A percentile compares a stretch with the other conserved stretches of the same genome.
phyloP scores from a whole-genome alignment of 2,113 vertebrate genomes.

The Grammomys surdaster region DNA sequence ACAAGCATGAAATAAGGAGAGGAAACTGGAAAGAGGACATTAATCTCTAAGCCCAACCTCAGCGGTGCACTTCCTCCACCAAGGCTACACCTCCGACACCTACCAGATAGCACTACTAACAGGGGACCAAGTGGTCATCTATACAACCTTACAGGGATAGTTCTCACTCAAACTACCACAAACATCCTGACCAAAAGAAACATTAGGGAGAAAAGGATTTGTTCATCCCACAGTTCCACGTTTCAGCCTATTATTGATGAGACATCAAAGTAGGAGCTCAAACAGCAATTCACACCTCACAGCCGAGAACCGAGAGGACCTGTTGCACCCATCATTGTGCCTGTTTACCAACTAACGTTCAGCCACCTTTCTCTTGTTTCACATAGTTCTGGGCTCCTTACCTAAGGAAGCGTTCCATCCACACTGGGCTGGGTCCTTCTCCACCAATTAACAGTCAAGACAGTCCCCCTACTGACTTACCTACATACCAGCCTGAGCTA shows the following conservation, averaged over 20 bases:
- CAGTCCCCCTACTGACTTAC: neutral
- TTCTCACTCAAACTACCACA: neutral
- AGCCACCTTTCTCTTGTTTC: neutral
- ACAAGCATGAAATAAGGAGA: neutral
- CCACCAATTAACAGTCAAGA: neutral
- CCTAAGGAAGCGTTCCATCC: neutral
- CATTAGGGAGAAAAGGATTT: neutral
- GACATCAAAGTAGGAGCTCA: neutral
- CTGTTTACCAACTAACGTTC: neutral
- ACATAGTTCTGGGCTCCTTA: neutral
- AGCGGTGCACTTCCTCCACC: neutral
- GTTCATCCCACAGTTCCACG: neutral
- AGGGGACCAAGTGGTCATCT: neutral
- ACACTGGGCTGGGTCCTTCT: neutral
- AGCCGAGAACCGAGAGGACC: neutral
- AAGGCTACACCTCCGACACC: neutral
- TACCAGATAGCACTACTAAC: neutral
- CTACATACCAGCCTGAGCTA: neutral
- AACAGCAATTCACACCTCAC: neutral
- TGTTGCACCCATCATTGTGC: neutral
- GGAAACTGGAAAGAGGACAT: neutral
- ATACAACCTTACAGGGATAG: neutral
- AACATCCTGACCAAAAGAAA: neutral
- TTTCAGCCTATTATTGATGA: neutral
- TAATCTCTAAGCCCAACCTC: neutral